These are phyloP conservation scores for Helicolenus hilgendorfi DNA, from an alignment of 2,797 vertebrate species.

Conservation along the genomic window DNA sequence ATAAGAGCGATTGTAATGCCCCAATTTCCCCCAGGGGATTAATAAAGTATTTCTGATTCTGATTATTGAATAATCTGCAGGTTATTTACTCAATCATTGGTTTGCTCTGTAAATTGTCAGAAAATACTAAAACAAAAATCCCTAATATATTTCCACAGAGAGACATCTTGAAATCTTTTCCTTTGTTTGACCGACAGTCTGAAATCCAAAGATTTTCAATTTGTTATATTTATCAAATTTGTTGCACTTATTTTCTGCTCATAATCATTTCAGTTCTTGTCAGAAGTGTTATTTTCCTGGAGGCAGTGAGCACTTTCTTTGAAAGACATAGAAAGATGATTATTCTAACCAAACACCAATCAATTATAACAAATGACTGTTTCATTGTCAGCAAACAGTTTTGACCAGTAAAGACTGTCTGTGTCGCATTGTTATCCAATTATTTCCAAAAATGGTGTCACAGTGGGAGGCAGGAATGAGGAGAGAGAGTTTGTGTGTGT, in stretches of 20 bases:
- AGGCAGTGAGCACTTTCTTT: background rate
- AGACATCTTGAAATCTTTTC: background rate
- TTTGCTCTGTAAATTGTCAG: background rate
- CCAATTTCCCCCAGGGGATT: too few species aligned
- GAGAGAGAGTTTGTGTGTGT: background rate
- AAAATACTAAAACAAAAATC: too few species aligned
- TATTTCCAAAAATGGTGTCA: conserved; percentile 24
- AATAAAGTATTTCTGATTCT: background rate
- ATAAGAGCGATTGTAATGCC: too few species aligned
- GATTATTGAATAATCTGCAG: background rate
- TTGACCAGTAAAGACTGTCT: background rate
- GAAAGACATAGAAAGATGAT: background rate
- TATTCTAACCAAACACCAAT: background rate
- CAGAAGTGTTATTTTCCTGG: background rate
- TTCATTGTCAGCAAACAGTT: conserved; percentile 17
- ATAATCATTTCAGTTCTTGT: background rate
- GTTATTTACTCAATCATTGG: background rate
- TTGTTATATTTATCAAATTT: background rate
- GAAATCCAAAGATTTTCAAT: background rate
- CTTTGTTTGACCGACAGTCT: background rate
- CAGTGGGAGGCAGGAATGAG: conserved; percentile 24
- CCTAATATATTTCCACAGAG: background rate
- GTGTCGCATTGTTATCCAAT: conserved; percentile 35
- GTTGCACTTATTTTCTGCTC: background rate
- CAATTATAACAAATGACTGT: background rate